phyloP scores from a whole-genome alignment of 1,140 invertebrate genomes.

The Drosophila gunungcola region DNA sequence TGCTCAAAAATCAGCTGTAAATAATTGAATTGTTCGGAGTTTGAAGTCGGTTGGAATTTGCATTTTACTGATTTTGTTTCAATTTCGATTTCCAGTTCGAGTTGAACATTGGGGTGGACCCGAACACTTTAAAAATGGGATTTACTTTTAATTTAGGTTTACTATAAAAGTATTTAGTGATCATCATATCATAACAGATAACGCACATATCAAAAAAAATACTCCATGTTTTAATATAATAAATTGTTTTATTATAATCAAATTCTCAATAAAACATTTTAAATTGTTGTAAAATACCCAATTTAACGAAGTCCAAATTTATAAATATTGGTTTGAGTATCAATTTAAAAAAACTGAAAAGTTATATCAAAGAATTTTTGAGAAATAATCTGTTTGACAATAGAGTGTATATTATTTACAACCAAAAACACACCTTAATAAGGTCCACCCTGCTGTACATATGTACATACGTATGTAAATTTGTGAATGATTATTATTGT shows the following conservation, averaged over 20 bases:
- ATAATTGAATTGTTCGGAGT: conserved; percentile 47
- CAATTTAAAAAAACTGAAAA: too few species aligned
- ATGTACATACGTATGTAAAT: conserved; percentile 17
- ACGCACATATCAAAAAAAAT: neutral
- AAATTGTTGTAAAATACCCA: too few species aligned
- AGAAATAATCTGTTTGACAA: too few species aligned
- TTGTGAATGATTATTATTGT: conserved; percentile 41
- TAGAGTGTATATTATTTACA: too few species aligned
- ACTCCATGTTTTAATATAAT: too few species aligned
- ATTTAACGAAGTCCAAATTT: too few species aligned
- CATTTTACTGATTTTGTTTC: conserved; percentile 20
- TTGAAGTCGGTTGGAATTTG: conserved; percentile 29
- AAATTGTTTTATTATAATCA: too few species aligned
- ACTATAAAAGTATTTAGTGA: conserved; percentile 1
- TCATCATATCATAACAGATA: neutral
- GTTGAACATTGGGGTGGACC: conserved; percentile 14
- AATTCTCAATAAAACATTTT: too few species aligned
- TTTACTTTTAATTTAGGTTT: neutral
- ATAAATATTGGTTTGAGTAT: too few species aligned
- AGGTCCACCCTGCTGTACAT: conserved; percentile 21
- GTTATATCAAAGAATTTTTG: too few species aligned
- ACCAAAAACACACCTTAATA: neutral
- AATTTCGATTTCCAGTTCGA: conserved; percentile 18
- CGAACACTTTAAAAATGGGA: neutral
- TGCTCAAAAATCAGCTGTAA: conserved; percentile 39